Percentiles rank a stretch among this genome's conserved stretches.
Conservation (phyloP, 2,797 vertebrate species). For the Alfaro cultratus region DNA sequence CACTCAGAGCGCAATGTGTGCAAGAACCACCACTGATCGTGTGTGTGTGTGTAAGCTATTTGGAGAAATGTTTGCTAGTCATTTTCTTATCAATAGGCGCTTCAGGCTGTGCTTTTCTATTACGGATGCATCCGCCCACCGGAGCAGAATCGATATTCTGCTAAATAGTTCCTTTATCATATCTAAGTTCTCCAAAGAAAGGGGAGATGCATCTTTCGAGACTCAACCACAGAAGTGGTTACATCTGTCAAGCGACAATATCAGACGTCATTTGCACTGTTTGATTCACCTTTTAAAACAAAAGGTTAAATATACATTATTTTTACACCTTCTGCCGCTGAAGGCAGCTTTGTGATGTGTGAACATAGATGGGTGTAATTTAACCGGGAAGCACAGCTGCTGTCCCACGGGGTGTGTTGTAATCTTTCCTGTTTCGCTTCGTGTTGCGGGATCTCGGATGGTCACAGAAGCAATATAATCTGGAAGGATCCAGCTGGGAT, state of each 20-base stretch:
- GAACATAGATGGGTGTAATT: not conserved
- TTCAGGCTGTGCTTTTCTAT: slow-evolving; percentile 56
- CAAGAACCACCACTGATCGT: not conserved
- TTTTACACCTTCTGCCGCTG: not conserved
- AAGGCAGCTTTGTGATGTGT: not conserved
- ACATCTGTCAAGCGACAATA: slow-evolving; percentile 16
- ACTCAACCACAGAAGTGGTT: not conserved
- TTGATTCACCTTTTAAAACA: slow-evolving; percentile 1
- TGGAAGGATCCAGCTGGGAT: slow-evolving; percentile 2
- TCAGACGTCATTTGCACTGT: not conserved
- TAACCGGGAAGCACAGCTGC: not conserved
- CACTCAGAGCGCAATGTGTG: not conserved
- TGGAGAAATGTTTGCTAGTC: slow-evolving; percentile 39
- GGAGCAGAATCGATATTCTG: slow-evolving; percentile 70
- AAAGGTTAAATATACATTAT: not conserved
- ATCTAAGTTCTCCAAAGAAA: slow-evolving; percentile 36
- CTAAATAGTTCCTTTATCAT: slow-evolving; percentile 67
- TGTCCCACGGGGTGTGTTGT: not conserved
- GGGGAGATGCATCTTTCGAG: slow-evolving; percentile 26
- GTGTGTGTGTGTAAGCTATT: not conserved
- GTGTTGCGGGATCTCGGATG: not conserved
- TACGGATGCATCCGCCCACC: slow-evolving; percentile 50
- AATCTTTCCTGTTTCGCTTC: not conserved
- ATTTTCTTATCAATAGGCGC: slow-evolving; percentile 66
- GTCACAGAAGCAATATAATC: slow-evolving; percentile 3